These are phyloP conservation scores for Lamellibrachia satsuma DNA, from an alignment of 2,888 invertebrate genomes.

Conservation along the genomic window DNA sequence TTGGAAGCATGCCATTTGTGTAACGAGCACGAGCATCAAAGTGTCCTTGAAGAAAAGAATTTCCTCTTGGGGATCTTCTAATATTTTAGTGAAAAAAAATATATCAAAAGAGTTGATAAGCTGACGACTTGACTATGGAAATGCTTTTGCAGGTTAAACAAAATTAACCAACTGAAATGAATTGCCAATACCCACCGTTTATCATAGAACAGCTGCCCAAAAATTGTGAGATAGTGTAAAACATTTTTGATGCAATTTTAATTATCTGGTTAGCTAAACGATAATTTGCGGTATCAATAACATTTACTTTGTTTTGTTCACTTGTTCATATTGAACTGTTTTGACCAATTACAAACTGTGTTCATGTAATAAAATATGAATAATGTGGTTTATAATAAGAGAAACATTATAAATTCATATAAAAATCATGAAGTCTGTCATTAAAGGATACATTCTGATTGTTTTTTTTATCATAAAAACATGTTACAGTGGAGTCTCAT, in stretches of 20 bases:
- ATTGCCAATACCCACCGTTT: too few relatives aligned
- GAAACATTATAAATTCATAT: too few relatives aligned
- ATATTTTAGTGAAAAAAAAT: not conserved
- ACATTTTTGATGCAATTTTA: not conserved
- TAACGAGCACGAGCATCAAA: not conserved
- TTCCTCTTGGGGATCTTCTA: not conserved
- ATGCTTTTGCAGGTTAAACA: not conserved
- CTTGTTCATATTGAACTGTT: not conserved
- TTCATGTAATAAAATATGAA: too few relatives aligned
- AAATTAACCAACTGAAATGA: not conserved
- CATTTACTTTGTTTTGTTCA: not conserved
- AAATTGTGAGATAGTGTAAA: not conserved
- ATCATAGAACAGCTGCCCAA: not conserved
- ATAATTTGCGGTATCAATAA: too few relatives aligned
- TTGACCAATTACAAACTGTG: not conserved
- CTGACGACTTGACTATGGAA: too few relatives aligned
- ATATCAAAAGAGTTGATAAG: not conserved
- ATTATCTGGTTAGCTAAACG: not conserved
- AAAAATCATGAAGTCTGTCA: too few relatives aligned
- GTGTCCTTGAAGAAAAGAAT: not conserved
- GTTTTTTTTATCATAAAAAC: too few relatives aligned
- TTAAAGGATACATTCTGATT: too few relatives aligned
- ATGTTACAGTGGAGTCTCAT: too few relatives aligned
- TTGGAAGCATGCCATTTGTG: not conserved
- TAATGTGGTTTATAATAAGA: too few relatives aligned